Base-by-base conservation (phyloP, 2,888 invertebrate species). In the Eretmocerus hayati region DNA sequence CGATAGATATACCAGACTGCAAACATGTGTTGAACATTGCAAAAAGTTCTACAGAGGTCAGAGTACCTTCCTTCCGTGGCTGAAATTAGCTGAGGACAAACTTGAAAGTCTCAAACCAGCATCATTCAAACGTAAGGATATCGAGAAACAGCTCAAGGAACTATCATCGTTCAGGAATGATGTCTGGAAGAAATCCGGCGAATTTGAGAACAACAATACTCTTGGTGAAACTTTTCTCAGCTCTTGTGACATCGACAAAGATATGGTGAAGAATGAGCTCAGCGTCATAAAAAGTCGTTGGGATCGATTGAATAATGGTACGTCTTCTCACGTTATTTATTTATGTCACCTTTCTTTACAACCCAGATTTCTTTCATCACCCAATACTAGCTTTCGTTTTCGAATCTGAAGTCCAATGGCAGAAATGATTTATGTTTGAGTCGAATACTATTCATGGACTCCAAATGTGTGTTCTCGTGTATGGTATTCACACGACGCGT, bases 171-270 rank as follows among this genome's bases (percentile, higher is more conserved):
- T 95, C 77, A 82, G 93, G 60, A 93, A 92, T 63, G 95, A 95
- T 62, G 84, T 94, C 1, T 89, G 92, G 85, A 90, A 92, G 70
- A 89, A 88, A 63, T 88, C 90, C 13, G 92, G 92, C 9, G 95
- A 95, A 72, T 93, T 87, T 62, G 95, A 95, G 63, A 90, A 88
- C 69, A 87, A 88, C 57, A 83, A 84, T 64, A 84, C 85, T 0
- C 74, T 90, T 3, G 94, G 94, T 1, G 92, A 93, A 62, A 84
- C 89, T 0, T 90, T 95, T 76, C 78, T 94, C 42, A 81, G 83
- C 0, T 81, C 88, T 39, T 93, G 93, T 59, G 94, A 95, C 66
- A 83, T 87, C 42, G 94, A 95, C 64, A 90, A 93, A 65, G 92
- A 93, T 40, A 81, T 87, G 2, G 88, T 96, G 1, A 84, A 89